Evolutionary conservation across 2,797 vertebrate genomes (phyloP).

Genomic region (Dendrocincla fuliginosa): DNA sequence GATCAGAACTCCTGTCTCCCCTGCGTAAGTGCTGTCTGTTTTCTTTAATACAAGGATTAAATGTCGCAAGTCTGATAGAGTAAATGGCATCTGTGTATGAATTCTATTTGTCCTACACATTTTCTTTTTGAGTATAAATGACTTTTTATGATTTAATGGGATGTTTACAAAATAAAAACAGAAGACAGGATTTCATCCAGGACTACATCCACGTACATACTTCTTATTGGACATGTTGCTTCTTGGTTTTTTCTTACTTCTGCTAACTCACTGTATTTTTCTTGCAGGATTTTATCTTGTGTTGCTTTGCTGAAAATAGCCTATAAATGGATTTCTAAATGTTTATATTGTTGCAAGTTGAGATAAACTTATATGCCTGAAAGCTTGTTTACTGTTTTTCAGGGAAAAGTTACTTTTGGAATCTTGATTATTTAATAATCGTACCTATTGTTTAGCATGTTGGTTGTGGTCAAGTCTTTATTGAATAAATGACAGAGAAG

Average conservation of each 20-base stretch:
- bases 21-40: constrained; percentile 81
- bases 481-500: neutral
- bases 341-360: neutral
- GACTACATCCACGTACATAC: rapidly evolving
- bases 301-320: neutral
- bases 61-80: neutral
- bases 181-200: neutral
- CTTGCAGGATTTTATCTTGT: neutral
- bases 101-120: neutral
- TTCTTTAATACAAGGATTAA: neutral
- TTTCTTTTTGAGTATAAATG: neutral
- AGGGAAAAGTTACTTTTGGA: neutral
- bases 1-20: constrained; percentile 85
- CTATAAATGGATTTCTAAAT: neutral
- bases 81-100: neutral
- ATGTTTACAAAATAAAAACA: neutral
- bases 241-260: neutral
- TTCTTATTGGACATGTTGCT: rapidly evolving
- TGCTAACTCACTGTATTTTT: neutral
- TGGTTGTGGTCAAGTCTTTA: neutral
- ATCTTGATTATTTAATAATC: neutral
- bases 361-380: neutral
- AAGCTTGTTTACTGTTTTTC: neutral
- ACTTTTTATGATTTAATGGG: neutral
- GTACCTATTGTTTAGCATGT: rapidly evolving